Percentiles rank a stretch among this genome's conserved stretches.
phyloP scores from a whole-genome alignment of 1,140 invertebrate species.

The Ceratina australensis region DNA sequence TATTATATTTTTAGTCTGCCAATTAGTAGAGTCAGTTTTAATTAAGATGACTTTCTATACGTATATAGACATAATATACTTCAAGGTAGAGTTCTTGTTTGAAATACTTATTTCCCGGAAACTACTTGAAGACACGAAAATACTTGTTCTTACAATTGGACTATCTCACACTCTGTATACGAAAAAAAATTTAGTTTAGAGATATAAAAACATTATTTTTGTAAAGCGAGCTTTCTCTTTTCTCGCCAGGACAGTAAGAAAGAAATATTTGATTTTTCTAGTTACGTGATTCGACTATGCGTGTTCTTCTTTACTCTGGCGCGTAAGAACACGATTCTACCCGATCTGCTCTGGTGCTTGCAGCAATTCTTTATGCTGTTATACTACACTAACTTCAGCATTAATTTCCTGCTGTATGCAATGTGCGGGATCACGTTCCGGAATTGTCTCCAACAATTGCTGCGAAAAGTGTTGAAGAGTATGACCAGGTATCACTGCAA shows the following conservation, averaged over 20 bases:
- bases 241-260: neutral
- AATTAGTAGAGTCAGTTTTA: no score
- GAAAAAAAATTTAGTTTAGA: no score
- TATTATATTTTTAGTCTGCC: no score
- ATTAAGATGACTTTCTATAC: no score
- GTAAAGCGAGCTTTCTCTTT: neutral
- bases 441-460: slow-evolving; percentile 79
- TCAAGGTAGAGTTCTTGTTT: no score
- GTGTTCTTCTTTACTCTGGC: slow-evolving; percentile 79
- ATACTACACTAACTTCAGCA: slow-evolving; percentile 83
- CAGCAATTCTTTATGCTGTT: slow-evolving; percentile 82
- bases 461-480: slow-evolving; percentile 76
- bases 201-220: neutral
- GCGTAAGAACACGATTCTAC: slow-evolving; percentile 65
- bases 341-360: slow-evolving; percentile 78
- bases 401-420: slow-evolving; percentile 82
- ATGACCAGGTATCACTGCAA: slow-evolving; percentile 76
- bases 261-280: slow-evolving; percentile 63
- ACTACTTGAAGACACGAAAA: no score
- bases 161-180: no score
- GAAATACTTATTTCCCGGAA: no score
- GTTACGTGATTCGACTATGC: slow-evolving; percentile 81
- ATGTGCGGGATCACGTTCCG: slow-evolving; percentile 82
- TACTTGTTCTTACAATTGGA: no score
- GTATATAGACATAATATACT: no score